phyloP scores from a whole-genome alignment of 2,888 invertebrate genomes.

The Heliothis peltigera region DNA sequence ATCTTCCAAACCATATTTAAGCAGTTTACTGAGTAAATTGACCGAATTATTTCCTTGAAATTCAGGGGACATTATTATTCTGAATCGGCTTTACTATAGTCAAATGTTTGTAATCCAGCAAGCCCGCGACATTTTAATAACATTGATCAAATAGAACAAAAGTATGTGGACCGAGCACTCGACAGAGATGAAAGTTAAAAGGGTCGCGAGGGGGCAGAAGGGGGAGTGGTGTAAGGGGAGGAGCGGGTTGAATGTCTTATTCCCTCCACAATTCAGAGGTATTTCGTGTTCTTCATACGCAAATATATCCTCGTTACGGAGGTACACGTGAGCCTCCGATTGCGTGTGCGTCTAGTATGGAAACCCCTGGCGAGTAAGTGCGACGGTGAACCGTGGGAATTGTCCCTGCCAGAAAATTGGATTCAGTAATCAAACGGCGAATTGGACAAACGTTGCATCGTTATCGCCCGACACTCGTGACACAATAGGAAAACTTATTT shows the following conservation, averaged over 20 bases:
- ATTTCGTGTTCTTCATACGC: constrained; percentile 90
- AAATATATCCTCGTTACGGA: constrained; percentile 90
- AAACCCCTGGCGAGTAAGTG: constrained; percentile 75
- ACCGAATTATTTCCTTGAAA: constrained; percentile 29
- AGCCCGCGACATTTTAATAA: constrained; percentile 90
- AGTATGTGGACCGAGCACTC: constrained; percentile 90
- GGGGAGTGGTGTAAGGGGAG: constrained; percentile 70
- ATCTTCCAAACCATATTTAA: constrained; percentile 17
- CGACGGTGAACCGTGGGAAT: constrained; percentile 79
- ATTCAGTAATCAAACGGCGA: constrained; percentile 82
- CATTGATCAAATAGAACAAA: constrained; percentile 90
- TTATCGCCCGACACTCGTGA: constrained; percentile 70
- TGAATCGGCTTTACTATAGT: constrained; percentile 80
- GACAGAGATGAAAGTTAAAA: constrained; percentile 90
- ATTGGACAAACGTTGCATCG: constrained; percentile 75
- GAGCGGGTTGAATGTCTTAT: constrained; percentile 89
- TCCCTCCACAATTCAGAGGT: constrained; percentile 90
- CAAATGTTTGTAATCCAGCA: constrained; percentile 87
- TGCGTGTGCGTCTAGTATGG: constrained; percentile 84
- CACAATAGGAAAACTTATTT: constrained; percentile 58
- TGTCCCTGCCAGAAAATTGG: constrained; percentile 82
- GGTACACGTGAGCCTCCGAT: constrained; percentile 88
- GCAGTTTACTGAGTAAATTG: constrained; percentile 24
- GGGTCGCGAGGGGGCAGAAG: constrained; percentile 82
- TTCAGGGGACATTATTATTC: constrained; percentile 56